Evolutionary conservation across 2,888 invertebrate species (phyloP).

Genomic region (Macropis europaea): DNA sequence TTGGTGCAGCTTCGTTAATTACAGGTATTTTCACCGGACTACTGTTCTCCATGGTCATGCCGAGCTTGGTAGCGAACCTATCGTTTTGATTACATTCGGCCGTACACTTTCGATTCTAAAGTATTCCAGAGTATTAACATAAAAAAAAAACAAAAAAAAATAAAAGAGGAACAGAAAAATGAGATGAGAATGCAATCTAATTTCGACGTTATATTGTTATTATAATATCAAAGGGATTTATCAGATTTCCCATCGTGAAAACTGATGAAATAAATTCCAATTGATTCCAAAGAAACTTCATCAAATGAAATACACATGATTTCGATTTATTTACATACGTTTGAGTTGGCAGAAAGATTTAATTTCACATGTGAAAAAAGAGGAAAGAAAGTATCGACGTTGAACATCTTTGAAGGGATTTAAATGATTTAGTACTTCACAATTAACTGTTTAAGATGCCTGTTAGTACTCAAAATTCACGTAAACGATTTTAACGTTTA

Average conservation of each 20-base stretch:
- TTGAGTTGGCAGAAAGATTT: not conserved
- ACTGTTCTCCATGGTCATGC: slow-evolving; percentile 86
- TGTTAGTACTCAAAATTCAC: slow-evolving; percentile 6
- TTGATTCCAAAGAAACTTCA: slow-evolving; percentile 1
- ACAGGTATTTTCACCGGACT: slow-evolving; percentile 94
- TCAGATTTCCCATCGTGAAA: not conserved
- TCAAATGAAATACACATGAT: not conserved
- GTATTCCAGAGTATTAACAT: not conserved
- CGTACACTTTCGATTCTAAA: not conserved
- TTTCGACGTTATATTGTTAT: slow-evolving; percentile 9
- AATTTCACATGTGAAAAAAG: not conserved
- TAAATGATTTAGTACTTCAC: slow-evolving; percentile 3
- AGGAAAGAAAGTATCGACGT: not conserved
- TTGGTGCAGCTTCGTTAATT: slow-evolving; percentile 94
- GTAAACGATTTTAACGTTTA: slow-evolving; percentile 23
- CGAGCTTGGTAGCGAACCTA: slow-evolving; percentile 82
- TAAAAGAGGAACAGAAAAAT: not conserved
- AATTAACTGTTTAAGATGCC: not conserved
- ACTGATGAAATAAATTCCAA: not conserved
- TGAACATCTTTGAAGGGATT: not conserved
- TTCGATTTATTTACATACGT: slow-evolving; percentile 7
- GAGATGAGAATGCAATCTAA: slow-evolving; percentile 16
- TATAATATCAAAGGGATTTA: not conserved
- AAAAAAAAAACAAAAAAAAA: slow-evolving; percentile 20
- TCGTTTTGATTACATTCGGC: slow-evolving; percentile 53